Percentiles rank a stretch among this genome's conserved stretches.
Conservation (phyloP, 2,797 vertebrate species). For the Geotrypetes seraphini region DNA sequence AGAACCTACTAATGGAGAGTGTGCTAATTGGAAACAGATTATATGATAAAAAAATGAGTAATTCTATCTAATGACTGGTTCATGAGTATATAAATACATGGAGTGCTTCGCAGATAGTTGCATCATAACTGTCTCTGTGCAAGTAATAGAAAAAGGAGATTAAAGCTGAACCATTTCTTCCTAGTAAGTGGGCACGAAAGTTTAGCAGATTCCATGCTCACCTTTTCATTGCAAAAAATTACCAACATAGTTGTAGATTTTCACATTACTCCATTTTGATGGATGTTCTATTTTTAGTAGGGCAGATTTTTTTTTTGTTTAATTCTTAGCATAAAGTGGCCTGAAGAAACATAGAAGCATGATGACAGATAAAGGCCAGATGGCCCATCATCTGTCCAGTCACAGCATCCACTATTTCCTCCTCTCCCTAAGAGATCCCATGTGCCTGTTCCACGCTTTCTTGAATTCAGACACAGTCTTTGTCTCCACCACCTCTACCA, state of each 20-base stretch:
- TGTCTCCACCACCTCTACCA: too few relatives aligned
- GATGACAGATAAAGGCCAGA: too few relatives aligned
- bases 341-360: too few relatives aligned
- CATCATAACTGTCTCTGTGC: neutral
- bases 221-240: neutral
- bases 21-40: conserved; percentile 34
- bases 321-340: too few relatives aligned
- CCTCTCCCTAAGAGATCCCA: too few relatives aligned
- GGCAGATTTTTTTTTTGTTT: too few relatives aligned
- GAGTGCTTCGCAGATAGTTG: conserved; percentile 8
- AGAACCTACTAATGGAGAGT: conserved; percentile 23
- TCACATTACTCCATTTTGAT: neutral
- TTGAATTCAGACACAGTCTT: too few relatives aligned
- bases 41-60: conserved; percentile 32
- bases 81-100: conserved; percentile 11
- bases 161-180: neutral
- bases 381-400: too few relatives aligned
- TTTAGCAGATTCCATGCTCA: neutral
- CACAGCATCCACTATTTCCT: too few relatives aligned
- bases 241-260: neutral
- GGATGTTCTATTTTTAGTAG: too few relatives aligned
- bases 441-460: too few relatives aligned
- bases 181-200: too few relatives aligned
- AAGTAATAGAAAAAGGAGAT: neutral
- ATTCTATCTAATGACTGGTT: conserved; percentile 20